These are phyloP conservation scores for Chloroclystis v-ata DNA, from an alignment of 2,888 invertebrate species.

Conservation along the genomic window DNA sequence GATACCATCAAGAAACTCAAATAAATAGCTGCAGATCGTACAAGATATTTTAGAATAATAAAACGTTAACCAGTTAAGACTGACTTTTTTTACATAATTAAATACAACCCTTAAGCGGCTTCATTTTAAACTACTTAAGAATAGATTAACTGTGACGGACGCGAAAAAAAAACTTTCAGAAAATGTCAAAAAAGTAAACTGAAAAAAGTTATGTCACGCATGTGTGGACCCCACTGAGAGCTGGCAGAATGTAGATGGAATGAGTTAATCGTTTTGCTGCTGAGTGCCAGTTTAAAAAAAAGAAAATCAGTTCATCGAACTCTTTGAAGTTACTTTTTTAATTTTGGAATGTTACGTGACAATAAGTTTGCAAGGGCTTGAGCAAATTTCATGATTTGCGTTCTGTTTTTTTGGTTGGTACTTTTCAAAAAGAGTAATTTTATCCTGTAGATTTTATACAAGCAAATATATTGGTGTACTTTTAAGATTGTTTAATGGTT, in stretches of 20 bases:
- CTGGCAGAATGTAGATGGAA: constrained; percentile 44
- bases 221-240: constrained; percentile 30
- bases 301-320: constrained; percentile 30
- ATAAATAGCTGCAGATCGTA: too few species aligned
- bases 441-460: too few species aligned
- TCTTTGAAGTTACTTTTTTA: constrained; percentile 6
- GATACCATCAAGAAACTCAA: neutral
- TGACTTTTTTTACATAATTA: too few species aligned
- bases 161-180: neutral
- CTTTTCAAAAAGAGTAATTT: too few species aligned
- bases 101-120: constrained; percentile 5
- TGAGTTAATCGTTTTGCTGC: constrained; percentile 46
- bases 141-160: constrained; percentile 5
- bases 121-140: constrained; percentile 15
- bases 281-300: constrained; percentile 30
- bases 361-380: neutral
- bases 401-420: too few species aligned
- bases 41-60: too few species aligned
- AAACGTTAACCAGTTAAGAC: too few species aligned
- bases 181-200: neutral
- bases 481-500: too few species aligned
- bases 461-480: too few species aligned
- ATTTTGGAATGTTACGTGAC: neutral
- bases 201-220: constrained; percentile 21
- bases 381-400: too few species aligned